Evolutionary conservation across 2,888 invertebrate species (phyloP).

Genomic region (Margaritifera margaritifera): DNA sequence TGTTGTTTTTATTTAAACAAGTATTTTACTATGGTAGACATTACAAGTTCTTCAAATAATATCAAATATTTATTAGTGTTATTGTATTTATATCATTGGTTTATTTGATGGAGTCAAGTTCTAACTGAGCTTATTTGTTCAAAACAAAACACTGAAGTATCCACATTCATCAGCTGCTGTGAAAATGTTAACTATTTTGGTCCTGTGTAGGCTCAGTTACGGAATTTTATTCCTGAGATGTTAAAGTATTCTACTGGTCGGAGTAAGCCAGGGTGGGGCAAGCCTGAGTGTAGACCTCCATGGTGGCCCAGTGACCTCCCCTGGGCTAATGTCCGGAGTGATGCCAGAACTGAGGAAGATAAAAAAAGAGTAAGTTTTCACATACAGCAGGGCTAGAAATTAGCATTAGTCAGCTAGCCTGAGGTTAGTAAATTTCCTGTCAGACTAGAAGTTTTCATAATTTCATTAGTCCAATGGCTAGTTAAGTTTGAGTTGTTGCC

Average conservation of each 20-base stretch:
- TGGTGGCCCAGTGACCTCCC: conserved; percentile 99
- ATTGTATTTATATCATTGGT: too few relatives aligned
- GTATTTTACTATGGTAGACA: too few relatives aligned
- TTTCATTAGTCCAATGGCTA: too few relatives aligned
- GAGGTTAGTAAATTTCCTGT: not conserved
- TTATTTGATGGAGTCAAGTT: too few relatives aligned
- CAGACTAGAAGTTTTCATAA: too few relatives aligned
- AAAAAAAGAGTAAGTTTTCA: conserved; percentile 87
- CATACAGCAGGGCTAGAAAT: not conserved
- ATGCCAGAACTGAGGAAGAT: conserved; percentile 95
- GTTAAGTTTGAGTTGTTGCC: not conserved
- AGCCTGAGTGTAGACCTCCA: conserved; percentile 93
- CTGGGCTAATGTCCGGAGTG: conserved; percentile 98
- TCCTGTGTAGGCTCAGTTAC: conserved; percentile 82
- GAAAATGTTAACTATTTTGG: not conserved
- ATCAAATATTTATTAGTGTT: too few relatives aligned
- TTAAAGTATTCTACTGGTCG: conserved; percentile 95
- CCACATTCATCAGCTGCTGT: not conserved
- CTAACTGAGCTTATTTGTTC: not conserved
- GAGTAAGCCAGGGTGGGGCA: conserved; percentile 98
- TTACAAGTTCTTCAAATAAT: too few relatives aligned
- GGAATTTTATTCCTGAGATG: conserved; percentile 98
- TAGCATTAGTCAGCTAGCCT: not conserved
- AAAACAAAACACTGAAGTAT: not conserved
- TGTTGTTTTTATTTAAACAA: too few relatives aligned